Conservation (phyloP, 2,888 invertebrate species). For the Drosophila meridiana region DNA sequence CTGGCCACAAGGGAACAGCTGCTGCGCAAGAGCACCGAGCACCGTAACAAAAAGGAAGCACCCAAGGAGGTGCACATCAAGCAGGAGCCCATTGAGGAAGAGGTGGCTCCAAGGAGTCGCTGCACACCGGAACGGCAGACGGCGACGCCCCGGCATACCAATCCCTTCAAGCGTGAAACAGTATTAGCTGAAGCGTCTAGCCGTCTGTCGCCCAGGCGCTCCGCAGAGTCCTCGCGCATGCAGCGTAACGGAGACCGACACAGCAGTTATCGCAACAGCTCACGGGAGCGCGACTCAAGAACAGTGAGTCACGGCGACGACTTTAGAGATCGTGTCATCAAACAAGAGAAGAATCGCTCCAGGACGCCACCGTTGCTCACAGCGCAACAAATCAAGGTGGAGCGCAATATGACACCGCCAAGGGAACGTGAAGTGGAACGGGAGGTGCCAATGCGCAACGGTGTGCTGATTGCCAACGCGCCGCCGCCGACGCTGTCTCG, state of each 20-base stretch:
- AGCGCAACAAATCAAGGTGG: conserved; percentile 53
- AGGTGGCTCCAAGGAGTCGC: neutral
- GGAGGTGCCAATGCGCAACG: conserved; percentile 43
- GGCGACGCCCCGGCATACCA: conserved; percentile 22
- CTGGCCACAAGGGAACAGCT: conserved; percentile 65
- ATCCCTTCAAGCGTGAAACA: conserved; percentile 67
- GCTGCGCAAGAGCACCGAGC: conserved; percentile 68
- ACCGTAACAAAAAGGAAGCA: conserved; percentile 54
- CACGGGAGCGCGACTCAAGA: conserved; percentile 21
- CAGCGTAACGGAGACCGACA: conserved; percentile 43
- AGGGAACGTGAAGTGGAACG: conserved; percentile 4
- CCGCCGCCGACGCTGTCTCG: conserved; percentile 26
- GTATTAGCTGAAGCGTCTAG: conserved; percentile 53
- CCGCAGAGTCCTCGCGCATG: conserved; percentile 12
- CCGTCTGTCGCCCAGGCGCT: conserved; percentile 22
- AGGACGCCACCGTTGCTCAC: conserved; percentile 51
- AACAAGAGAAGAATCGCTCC: conserved; percentile 59
- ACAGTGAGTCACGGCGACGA: conserved; percentile 13
- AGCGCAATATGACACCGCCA: conserved; percentile 55
- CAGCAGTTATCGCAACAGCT: conserved; percentile 9
- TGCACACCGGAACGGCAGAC: conserved; percentile 13
- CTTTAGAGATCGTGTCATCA: conserved; percentile 43
- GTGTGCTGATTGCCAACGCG: conserved; percentile 40
- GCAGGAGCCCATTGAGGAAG: conserved; percentile 14
- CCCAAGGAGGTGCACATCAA: conserved; percentile 33